A percentile compares a stretch with the other conserved stretches of the same genome.
Conservation (phyloP, 2,797 vertebrate species). For the Gallinago stenura region DNA sequence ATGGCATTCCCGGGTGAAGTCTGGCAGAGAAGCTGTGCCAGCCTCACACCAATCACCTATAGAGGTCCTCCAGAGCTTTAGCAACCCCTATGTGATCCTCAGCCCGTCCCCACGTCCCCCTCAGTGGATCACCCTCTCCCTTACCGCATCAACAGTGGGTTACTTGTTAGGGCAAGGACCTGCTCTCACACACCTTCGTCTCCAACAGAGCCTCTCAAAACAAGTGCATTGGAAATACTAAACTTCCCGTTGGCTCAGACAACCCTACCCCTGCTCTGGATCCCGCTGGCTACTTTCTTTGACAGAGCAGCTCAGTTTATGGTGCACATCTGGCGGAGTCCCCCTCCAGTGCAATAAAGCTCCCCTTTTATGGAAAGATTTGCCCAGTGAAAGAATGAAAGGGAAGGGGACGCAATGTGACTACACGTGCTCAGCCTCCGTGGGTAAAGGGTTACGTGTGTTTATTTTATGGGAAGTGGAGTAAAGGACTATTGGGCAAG, state of each 20-base stretch:
- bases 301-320: constrained; percentile 41
- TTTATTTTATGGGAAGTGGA: constrained; percentile 69
- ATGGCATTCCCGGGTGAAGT: not conserved
- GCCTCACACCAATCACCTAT: not conserved
- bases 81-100: rapidly evolving
- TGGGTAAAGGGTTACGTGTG: constrained; percentile 41
- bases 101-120: rapidly evolving
- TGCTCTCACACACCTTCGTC: not conserved
- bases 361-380: constrained; percentile 64
- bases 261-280: constrained; percentile 20
- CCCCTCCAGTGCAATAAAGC: constrained; percentile 45
- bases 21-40: not conserved
- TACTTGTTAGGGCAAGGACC: not conserved
- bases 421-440: constrained; percentile 19
- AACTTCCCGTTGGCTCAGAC: not conserved
- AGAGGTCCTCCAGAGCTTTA: not conserved
- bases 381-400: constrained; percentile 20
- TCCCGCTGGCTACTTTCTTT: not conserved
- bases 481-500: constrained; percentile 59
- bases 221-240: constrained; percentile 7
- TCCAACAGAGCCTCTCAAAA: not conserved
- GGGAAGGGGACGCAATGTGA: constrained; percentile 22
- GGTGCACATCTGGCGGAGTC: constrained; percentile 38
- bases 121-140: rapidly evolving
- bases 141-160: rapidly evolving